These are phyloP conservation scores for Coendou prehensilis DNA, from an alignment of 2,797 vertebrate species.

Conservation along the genomic window DNA sequence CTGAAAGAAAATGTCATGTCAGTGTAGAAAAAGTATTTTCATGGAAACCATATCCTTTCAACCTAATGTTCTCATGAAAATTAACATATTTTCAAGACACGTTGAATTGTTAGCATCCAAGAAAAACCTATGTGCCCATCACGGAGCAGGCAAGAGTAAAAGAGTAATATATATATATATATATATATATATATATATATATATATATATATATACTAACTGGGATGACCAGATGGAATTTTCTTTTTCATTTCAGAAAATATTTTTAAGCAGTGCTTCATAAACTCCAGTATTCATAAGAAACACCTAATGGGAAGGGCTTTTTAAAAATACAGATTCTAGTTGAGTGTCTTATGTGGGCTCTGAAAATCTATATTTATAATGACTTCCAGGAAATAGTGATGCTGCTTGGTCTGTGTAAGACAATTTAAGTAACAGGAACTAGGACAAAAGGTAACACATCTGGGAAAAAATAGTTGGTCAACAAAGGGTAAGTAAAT, in stretches of 20 bases:
- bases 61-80: constrained; percentile 23
- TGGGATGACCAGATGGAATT: background rate
- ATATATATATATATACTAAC: background rate
- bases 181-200: background rate
- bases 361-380: constrained; percentile 23
- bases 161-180: background rate
- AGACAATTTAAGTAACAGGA: constrained; percentile 3
- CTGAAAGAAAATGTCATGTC: constrained; percentile 18
- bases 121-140: background rate
- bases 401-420: background rate
- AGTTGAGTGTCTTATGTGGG: background rate
- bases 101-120: background rate
- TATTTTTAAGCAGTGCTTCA: constrained; percentile 36
- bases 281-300: constrained; percentile 14
- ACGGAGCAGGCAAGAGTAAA: background rate
- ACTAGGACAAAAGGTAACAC: background rate
- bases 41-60: constrained; percentile 5
- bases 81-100: constrained; percentile 17
- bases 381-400: constrained; percentile 6
- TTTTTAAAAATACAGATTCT: constrained; percentile 49
- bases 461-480: background rate
- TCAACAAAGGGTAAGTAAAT: constrained; percentile 42
- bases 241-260: constrained; percentile 52
- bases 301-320: background rate
- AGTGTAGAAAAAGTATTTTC: constrained; percentile 35